Evolutionary conservation across 2,888 invertebrate genomes (phyloP).

Genomic region (Trissoscelio sp.): DNA sequence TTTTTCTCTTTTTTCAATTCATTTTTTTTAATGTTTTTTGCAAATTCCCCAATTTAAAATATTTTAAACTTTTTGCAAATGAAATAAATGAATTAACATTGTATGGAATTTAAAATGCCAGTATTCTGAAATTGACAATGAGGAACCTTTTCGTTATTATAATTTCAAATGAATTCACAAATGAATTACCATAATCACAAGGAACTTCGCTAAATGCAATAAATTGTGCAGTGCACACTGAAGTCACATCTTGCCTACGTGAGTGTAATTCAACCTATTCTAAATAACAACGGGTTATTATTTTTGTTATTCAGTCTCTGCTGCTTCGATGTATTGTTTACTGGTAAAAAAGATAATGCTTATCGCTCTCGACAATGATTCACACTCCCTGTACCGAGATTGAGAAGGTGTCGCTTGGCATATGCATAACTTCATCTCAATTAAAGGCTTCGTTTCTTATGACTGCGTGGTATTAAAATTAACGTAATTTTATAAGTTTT

Average conservation of each 20-base stretch:
- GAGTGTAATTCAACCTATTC: conserved; percentile 58
- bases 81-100: no score
- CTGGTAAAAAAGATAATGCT: conserved; percentile 71
- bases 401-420: conserved; percentile 79
- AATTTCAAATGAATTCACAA: conserved; percentile 46
- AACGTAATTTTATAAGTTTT: background rate
- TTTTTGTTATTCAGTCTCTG: conserved; percentile 53
- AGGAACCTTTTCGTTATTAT: conserved; percentile 33
- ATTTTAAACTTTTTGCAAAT: no score
- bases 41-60: no score
- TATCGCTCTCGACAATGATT: conserved; percentile 77
- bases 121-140: conserved; percentile 27
- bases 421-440: conserved; percentile 71
- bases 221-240: conserved; percentile 47
- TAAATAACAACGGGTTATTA: conserved; percentile 63
- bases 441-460: conserved; percentile 42
- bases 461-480: conserved; percentile 1
- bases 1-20: no score
- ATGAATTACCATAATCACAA: conserved; percentile 47
- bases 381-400: conserved; percentile 73
- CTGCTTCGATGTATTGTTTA: conserved; percentile 68
- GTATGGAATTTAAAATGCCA: conserved; percentile 1
- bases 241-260: conserved; percentile 57
- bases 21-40: no score
- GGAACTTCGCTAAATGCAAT: conserved; percentile 42